Percentiles rank a stretch among this genome's conserved stretches.
phyloP scores from a whole-genome alignment of 2,797 vertebrate species.

The Channallabes apus region DNA sequence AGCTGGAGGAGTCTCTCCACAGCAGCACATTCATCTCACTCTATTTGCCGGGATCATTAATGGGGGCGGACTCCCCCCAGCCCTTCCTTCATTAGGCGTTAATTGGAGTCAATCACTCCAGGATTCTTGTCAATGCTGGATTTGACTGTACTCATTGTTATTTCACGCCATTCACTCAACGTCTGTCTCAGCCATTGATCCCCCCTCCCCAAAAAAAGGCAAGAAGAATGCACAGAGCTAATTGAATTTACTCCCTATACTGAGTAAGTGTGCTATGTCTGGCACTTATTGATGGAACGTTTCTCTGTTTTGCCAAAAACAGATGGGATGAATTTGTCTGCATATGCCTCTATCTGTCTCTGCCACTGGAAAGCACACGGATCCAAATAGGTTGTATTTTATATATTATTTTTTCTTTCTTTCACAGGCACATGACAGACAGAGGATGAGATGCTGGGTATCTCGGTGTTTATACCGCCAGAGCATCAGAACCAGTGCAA shows the following conservation, averaged over 20 bases:
- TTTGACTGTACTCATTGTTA: conserved; percentile 51
- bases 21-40: conserved; percentile 46
- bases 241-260: conserved; percentile 47
- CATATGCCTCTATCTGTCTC: conserved; percentile 39
- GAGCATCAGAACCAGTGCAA: conserved; percentile 40
- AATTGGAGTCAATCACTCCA: conserved; percentile 50
- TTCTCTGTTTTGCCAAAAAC: conserved; percentile 40
- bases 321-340: conserved; percentile 39
- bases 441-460: conserved; percentile 24
- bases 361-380: conserved; percentile 36
- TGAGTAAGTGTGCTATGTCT: conserved; percentile 36
- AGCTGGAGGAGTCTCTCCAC: conserved; percentile 34
- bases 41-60: conserved; percentile 52
- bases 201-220: not conserved
- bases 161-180: conserved; percentile 47
- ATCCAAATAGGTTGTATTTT: conserved; percentile 44
- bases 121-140: conserved; percentile 45
- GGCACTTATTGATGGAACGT: conserved; percentile 47
- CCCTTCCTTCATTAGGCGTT: conserved; percentile 56
- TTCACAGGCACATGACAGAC: conserved; percentile 15
- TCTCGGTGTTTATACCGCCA: conserved; percentile 39
- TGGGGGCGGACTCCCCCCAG: conserved; percentile 30
- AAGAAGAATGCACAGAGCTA: conserved; percentile 41
- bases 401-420: not conserved
- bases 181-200: conserved; percentile 38